Base-by-base conservation (phyloP, 2,888 invertebrate species). In the Zhuqinia jingwanae region DNA sequence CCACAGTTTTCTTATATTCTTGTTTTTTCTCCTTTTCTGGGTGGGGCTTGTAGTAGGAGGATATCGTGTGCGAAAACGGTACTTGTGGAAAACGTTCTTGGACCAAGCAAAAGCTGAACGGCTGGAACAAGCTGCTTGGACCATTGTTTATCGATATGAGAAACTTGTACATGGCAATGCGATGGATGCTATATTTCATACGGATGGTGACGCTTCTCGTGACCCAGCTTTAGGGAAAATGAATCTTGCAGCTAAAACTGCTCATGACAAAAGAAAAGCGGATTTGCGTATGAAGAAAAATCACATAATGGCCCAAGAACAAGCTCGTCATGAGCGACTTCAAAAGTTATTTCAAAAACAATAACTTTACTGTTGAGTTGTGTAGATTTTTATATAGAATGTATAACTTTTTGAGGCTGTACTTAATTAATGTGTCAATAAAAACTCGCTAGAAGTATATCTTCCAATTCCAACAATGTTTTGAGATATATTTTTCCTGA, bases 111-210 rank as follows among this genome's bases (percentile, higher is more conserved):
- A 85, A 65, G 47, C 53, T 30, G 87, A 89, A 11, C 60, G 82
- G 17, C 50, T 89, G 22, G 84, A 88, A 25, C 82, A 89, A 15
- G 89, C 89, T 13, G 89, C 89, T 8, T 89, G 89, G 89, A 88
- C 80, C 30, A 81, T 90, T 22, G 58, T 77, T 60, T 77, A 77
- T 22, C 17, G 77, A 20, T 90, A 90, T 42, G 90, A 90, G 50
- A 89, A 88, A 76, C 73, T 90, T 1, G 75, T 89, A 27, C 87
- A 88, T 56, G 89, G 88, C 1, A 79, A 65, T 15, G 84, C 81
- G 45, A 45, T 70, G 20, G 63, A 65, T 5, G n/a, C n/a, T 15
- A 22, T 85, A 2, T 30, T 65, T 17, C 17, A 63, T 11, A n/a
- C 27, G 0, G 68, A 30, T 58, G 22, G 50, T 1, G 68, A 65